phyloP scores from a whole-genome alignment of 2,888 invertebrate species.

The Limnephilus marmoratus region DNA sequence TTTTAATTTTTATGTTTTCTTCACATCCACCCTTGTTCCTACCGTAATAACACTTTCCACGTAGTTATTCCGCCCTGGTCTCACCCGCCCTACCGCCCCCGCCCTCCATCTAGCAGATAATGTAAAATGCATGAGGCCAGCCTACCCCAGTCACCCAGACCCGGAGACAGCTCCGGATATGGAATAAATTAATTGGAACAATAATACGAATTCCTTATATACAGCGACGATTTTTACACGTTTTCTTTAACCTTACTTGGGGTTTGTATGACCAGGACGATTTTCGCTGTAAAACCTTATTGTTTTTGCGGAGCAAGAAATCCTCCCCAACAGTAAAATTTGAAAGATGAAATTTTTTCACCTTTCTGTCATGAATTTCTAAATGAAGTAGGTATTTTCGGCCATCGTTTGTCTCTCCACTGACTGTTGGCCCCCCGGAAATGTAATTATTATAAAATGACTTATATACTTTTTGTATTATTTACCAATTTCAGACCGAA shows the following conservation, averaged over 20 bases:
- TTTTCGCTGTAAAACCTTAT: neutral
- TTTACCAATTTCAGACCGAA: too few species aligned
- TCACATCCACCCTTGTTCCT: neutral
- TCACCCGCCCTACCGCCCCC: neutral
- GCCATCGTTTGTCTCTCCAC: too few species aligned
- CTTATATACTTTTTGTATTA: too few species aligned
- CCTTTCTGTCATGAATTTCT: too few species aligned
- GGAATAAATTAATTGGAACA: constrained; percentile 12
- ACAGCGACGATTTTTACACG: neutral
- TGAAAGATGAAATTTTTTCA: too few species aligned
- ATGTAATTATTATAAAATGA: too few species aligned
- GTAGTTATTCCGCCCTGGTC: neutral
- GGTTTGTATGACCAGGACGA: neutral
- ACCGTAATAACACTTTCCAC: neutral
- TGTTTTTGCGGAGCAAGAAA: neutral
- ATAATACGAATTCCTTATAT: neutral
- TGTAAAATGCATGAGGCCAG: constrained; percentile 21
- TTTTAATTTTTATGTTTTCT: neutral
- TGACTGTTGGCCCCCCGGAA: too few species aligned
- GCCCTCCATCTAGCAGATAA: neutral
- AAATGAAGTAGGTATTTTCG: too few species aligned
- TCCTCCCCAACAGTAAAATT: neutral
- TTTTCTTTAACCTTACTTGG: neutral
- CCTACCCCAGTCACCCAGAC: neutral
- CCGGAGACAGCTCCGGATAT: constrained; percentile 18